Conservation (phyloP, 2,113 vertebrate species). For the Dromaius novaehollandiae region DNA sequence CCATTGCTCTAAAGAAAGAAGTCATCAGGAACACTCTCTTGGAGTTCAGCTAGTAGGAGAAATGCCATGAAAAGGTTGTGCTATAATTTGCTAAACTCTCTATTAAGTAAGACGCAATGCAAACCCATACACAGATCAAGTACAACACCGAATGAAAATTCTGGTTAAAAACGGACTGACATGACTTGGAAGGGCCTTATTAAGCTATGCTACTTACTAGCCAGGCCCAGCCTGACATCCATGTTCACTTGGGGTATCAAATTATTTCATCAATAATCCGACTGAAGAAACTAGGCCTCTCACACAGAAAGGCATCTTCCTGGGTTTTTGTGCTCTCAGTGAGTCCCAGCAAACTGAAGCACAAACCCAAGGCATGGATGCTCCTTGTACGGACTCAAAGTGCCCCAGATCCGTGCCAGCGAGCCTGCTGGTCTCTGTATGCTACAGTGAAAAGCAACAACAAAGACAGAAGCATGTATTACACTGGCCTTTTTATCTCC, state of each 20-base stretch:
- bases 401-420: not conserved
- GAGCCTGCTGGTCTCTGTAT: not conserved
- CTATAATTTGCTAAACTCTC: not conserved
- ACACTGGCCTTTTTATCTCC: not conserved
- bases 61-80: accelerated
- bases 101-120: not conserved
- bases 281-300: not conserved
- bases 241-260: not conserved
- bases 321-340: not conserved
- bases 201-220: not conserved
- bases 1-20: not conserved
- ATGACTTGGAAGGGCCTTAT: not conserved
- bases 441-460: accelerated
- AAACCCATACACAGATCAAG: accelerated
- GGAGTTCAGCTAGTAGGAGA: not conserved
- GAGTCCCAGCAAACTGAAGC: not conserved
- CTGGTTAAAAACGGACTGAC: not conserved
- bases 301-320: not conserved
- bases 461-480: not conserved
- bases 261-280: accelerated
- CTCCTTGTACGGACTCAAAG: not conserved
- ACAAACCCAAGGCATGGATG: not conserved
- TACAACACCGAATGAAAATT: not conserved
- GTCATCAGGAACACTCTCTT: not conserved
- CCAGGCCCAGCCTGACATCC: not conserved